Evolutionary conservation across 2,888 invertebrate species (phyloP), one percentile per base, ranked within the genome.

Genomic region (Oxycera nigricornis): DNA sequence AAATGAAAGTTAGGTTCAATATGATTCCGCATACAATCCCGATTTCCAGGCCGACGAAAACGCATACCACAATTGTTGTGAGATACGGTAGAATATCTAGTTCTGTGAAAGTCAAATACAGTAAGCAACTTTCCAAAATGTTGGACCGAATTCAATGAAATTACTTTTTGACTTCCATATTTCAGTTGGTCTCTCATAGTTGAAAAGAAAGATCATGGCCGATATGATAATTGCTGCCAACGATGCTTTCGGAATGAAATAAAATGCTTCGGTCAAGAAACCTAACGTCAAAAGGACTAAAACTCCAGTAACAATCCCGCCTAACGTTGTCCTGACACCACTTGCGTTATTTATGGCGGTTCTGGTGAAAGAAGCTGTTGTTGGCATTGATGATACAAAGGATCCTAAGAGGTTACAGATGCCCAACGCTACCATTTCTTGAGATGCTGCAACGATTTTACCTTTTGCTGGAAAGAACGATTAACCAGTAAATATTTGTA

Each of bases 271-370:
- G 0, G 96, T 92, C 6, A 97, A 86, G 73, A 94, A 88, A 2
- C 90, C 91, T 76, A 96, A 88, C 0, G 96, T 91, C 75, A 96
- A 82, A 2, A 97, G 85, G 0, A 96, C 93, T 77, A 96, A 83
- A 62, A 86, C 83, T 84, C 91, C 91, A 75, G 94, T 95, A 46
- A 94, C 88, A 26, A 93, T 83, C 0, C 95, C 94, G 0, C 95
- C 94, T n/a, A 94, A 88, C 0, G 94, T 91, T 0, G 96, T 96
- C 78, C 89, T 88, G 0, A 96, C 97, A 0, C 96, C 96, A 77
- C 94, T 94, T 67, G 94, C 92, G 82, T 96, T 92, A 86, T 97
- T 97, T 31, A 97, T 91, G 1, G 96, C 96, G 1, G 96, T 93
- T 76, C 95, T 87, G 0, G 94, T 93, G 86, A 95, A 95, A 22